Evolutionary conservation across 2,113 vertebrate species (phyloP), one percentile per base, ranked within the genome.

Genomic region (Microcebus jonahi): DNA sequence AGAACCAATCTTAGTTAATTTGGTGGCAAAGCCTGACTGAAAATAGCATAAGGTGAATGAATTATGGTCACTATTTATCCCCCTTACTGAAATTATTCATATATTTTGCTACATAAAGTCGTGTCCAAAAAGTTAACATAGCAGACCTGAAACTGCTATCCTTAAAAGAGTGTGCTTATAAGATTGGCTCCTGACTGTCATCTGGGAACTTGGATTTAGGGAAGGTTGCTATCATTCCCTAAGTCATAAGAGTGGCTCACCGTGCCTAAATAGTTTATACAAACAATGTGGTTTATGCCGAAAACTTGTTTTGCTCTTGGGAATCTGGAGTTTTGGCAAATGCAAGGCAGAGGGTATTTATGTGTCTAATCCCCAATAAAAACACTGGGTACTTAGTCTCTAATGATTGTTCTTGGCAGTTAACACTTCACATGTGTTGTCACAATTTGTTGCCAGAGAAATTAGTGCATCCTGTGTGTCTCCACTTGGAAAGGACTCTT

Each of bases 401-500:
- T 23, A 3, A 34, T 42, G 75, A 90, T 34, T 81, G 39, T 15
- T 45, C n/a, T 5, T 29, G 23, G 57, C 23, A 55, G 42, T 55
- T 8, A 23, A 4, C 8, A 45, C 7, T 67, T 70, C 34, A 48
- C 39, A 3, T 8, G 48, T 27, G 25, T n/a, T 67, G 48, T 48
- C 11, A 8, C 7, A 14, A 39, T 53, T 13, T 61, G 61, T 31
- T 75, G 71, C 65, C 36, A 82, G 50, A 67, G 65, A 76, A 31
- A 86, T 53, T 31, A n/a, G n/a, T 7, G 6, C 5, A 31, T 59
- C 53, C 67, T 79, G 20, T 23, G 45, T 48, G 50, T 34, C 4
- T 25, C 17, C 17, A 0, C 6, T 0, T 31, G 23, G 45, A 29
- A 36, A 17, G 5, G 42, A 8, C 13, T 11, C 45, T 10, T 55